Base-by-base conservation (phyloP, 2,888 invertebrate species). In the Acrocera orbiculus region DNA sequence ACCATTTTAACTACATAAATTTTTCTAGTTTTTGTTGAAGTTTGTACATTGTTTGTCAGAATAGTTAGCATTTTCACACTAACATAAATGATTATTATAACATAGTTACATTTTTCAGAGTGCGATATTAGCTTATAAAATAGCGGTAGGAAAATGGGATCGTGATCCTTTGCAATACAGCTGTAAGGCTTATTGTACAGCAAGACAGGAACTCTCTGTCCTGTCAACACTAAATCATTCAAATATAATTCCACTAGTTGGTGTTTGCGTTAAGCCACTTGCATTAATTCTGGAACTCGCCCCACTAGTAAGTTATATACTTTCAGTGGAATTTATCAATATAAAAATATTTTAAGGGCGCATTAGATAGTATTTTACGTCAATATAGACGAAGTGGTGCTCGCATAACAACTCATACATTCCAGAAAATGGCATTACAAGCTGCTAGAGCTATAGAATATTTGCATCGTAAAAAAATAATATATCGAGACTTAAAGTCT, bases 111-210 rank as follows among this genome's bases (percentile, higher is more conserved):
- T n/a, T 16, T 36, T 42, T 34, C 22, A 58, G 53, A 61, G 60
- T 40, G 60, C 60, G 1, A 37, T 60, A 6, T 52, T 61, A 48
- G 60, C 60, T 7, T 60, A 59, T 32, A 61, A 61, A 69, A 76
- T 78, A 27, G 81, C 81, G 0, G 61, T 73, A 40, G 79, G 83
- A 22, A 89, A 92, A 51, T 95, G 95, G 93, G 83, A 86, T 49
- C 69, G 92, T 22, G 90, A 92, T 54, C 89, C 93, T 0, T 58
- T 81, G 17, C 83, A 93, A 50, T 85, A 83, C 40, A 86, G 92
- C 1, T 90, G 90, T 50, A 86, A 92, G 55, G 93, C 96, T 0
- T 96, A 98, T 62, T 87, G 89, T 54, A 93, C 89, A 1, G 87
- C 93, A 3, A 67, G 96, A 13, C 93, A 93, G 58, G 96, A 98